Conservation (phyloP, 2,888 invertebrate species). For the Hypselothyrea guttata region DNA sequence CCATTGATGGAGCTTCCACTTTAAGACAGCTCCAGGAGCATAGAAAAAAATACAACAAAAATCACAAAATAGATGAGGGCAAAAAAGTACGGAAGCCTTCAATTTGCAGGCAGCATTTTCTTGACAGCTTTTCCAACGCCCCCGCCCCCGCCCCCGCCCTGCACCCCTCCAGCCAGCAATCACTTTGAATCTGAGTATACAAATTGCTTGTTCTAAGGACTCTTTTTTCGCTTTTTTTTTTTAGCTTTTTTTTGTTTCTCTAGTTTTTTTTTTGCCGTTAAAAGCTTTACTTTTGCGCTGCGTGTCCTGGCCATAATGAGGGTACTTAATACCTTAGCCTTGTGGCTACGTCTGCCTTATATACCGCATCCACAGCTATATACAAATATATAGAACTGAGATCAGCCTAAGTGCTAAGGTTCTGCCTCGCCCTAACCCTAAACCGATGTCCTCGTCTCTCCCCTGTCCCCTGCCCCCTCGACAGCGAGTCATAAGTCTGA, state of each 20-base stretch:
- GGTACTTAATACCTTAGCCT: slow-evolving; percentile 73
- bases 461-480: no score
- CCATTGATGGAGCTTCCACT: slow-evolving; percentile 51
- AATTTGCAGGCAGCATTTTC: slow-evolving; percentile 62
- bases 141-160: background rate
- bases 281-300: slow-evolving; percentile 67
- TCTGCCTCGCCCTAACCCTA: background rate
- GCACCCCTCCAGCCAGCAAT: slow-evolving; percentile 17
- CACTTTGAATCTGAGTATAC: slow-evolving; percentile 59
- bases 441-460: no score
- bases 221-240: slow-evolving; percentile 10
- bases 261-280: slow-evolving; percentile 42
- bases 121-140: slow-evolving; percentile 47
- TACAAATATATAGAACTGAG: slow-evolving; percentile 1
- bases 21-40: slow-evolving; percentile 39
- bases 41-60: no score
- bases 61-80: no score
- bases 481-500: slow-evolving; percentile 60
- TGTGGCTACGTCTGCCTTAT: slow-evolving; percentile 15
- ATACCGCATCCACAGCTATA: slow-evolving; percentile 9
- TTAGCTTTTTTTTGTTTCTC: slow-evolving; percentile 9
- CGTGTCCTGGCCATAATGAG: slow-evolving; percentile 74
- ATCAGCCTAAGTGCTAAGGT: slow-evolving; percentile 25
- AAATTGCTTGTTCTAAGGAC: slow-evolving; percentile 64
- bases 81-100: slow-evolving; percentile 44